These are phyloP conservation scores for Pelodiscus sinensis DNA, from an alignment of 2,113 vertebrate species.

Conservation along the genomic window DNA sequence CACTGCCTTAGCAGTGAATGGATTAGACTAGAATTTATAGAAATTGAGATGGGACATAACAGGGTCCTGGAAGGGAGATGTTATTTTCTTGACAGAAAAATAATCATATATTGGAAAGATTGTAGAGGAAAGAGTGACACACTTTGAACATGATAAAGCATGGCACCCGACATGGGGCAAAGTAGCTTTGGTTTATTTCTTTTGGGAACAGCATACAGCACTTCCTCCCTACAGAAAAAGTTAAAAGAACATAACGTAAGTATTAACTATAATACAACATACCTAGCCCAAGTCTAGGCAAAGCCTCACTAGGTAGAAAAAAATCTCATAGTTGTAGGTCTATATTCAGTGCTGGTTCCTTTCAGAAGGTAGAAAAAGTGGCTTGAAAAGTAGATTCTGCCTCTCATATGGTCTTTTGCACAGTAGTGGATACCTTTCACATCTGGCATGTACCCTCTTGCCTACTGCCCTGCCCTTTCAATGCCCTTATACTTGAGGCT, in stretches of 20 bases:
- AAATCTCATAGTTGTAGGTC: neutral
- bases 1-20: neutral
- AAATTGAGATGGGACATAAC: neutral
- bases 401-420: neutral
- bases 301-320: neutral
- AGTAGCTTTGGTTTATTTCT: conserved; percentile 8
- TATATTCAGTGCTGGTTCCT: neutral
- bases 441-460: accelerated
- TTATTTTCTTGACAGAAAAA: neutral
- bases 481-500: neutral
- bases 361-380: neutral
- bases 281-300: neutral
- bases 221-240: conserved; percentile 15
- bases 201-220: neutral
- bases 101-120: neutral
- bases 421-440: neutral
- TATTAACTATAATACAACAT: conserved; percentile 2
- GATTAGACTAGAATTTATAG: neutral
- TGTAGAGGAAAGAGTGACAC: neutral
- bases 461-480: neutral
- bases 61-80: neutral
- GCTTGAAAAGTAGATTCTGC: neutral
- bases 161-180: accelerated
- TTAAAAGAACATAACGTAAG: accelerated
- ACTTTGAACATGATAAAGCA: neutral